Evolutionary conservation across 2,888 invertebrate species (phyloP).

Genomic region (Cheilosia vernalis): DNA sequence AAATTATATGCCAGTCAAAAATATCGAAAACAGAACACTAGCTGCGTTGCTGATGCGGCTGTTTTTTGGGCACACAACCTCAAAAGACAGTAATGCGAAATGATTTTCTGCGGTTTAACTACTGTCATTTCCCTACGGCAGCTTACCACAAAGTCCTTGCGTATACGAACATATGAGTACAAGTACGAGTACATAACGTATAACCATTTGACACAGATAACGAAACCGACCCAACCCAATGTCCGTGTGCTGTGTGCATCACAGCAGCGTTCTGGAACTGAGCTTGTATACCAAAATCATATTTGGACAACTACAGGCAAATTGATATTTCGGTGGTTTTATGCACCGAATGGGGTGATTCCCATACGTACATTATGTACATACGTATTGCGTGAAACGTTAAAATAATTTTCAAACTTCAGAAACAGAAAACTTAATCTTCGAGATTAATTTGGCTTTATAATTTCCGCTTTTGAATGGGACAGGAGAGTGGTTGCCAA

Average conservation of each 20-base stretch:
- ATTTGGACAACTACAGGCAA: constrained; percentile 48
- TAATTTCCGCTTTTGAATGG: constrained; percentile 67
- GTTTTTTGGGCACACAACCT: constrained; percentile 37
- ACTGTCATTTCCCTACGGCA: constrained; percentile 57
- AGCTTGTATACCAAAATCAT: constrained; percentile 35
- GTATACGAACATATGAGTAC: constrained; percentile 10
- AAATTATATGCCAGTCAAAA: constrained; percentile 45
- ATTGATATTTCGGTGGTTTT: constrained; percentile 67
- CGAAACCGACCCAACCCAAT: not conserved
- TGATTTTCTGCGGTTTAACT: constrained; percentile 63
- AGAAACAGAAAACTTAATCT: constrained; percentile 63
- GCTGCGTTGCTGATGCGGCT: constrained; percentile 29
- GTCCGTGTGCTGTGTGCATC: constrained; percentile 6
- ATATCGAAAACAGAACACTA: constrained; percentile 41
- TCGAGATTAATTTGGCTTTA: constrained; percentile 65
- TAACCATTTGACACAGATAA: constrained; percentile 46
- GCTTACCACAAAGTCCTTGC: constrained; percentile 61
- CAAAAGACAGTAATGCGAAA: constrained; percentile 65
- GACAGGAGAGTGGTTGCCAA: constrained; percentile 25
- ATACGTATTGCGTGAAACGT: not conserved
- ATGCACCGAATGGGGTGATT: not conserved
- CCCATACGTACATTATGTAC: not conserved
- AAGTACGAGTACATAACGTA: constrained; percentile 10
- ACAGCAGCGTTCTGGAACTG: constrained; percentile 40
- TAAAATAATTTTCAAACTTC: constrained; percentile 61